A percentile compares a stretch with the other conserved stretches of the same genome.
These are phyloP conservation scores for Brachypteracias leptosomus DNA, from an alignment of 2,113 vertebrate genomes.

Conservation along the genomic window DNA sequence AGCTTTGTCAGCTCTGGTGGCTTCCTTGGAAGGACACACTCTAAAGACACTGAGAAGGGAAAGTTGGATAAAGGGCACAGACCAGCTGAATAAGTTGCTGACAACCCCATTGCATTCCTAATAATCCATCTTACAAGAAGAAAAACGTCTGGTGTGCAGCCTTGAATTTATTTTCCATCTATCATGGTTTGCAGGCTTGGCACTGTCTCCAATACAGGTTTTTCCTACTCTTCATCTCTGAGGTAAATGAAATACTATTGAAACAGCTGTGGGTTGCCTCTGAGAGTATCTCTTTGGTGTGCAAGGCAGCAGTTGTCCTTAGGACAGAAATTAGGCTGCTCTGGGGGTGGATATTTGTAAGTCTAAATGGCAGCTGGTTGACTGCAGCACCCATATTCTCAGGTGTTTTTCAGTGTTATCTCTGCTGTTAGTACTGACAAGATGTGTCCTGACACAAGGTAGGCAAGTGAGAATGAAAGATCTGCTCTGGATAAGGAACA, in stretches of 20 bases:
- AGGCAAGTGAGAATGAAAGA: background rate
- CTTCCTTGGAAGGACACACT: constrained; percentile 3
- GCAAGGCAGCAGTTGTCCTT: constrained; percentile 24
- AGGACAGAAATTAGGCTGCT: constrained; percentile 34
- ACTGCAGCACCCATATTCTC: background rate
- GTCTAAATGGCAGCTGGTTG: constrained; percentile 40
- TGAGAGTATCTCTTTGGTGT: background rate
- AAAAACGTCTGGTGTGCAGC: constrained; percentile 10
- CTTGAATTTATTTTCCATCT: constrained; percentile 34
- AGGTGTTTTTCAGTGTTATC: background rate
- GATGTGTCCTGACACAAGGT: background rate
- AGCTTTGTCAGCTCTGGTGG: constrained; percentile 2
- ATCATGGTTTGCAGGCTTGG: background rate
- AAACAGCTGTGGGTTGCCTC: constrained; percentile 44
- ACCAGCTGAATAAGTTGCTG: constrained; percentile 10
- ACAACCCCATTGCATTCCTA: constrained; percentile 34
- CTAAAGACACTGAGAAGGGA: background rate
- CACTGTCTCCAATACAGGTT: background rate
- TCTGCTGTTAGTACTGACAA: background rate
- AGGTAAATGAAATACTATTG: constrained; percentile 49
- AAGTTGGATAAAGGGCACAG: constrained; percentile 11
- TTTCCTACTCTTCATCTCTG: constrained; percentile 3
- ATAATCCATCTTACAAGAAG: constrained; percentile 31
- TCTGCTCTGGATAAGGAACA: background rate
- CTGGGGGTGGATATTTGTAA: constrained; percentile 5